Evolutionary conservation across 1,140 invertebrate genomes (phyloP), one percentile per base, ranked within the genome.

Genomic region (Drosophila bocqueti): DNA sequence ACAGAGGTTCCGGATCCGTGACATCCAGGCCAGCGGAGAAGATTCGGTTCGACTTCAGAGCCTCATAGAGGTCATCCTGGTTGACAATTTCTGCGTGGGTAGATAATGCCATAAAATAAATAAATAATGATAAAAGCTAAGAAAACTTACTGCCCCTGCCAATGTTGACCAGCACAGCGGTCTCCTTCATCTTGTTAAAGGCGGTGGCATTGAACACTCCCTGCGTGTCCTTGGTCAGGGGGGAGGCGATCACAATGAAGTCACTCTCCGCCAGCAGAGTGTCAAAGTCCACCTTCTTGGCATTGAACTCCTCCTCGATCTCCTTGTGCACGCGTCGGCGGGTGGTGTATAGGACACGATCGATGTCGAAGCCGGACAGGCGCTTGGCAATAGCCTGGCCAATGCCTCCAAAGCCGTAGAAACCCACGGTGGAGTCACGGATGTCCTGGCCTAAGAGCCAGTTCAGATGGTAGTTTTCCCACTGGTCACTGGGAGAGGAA

Each of bases 21-120:
- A 99, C 98, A 94, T 99, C 98, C 16, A 99, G 93, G 4, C 98
- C 98, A n/a, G 98, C 98, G 29, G 96, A 96, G 89, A 95, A 94
- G 68, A 99, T 98, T 69, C 94, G 94, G 29, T 95, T 94, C 50
- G 94, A 95, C 87, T 96, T 95, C 15, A 99, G 93, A 8, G 97
- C 98, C 79, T 96, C 94, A 68, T 97, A 95, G 38, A 99, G 93
- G 58, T 96, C 97, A 60, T 95, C 93, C 83, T 98, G 97, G 89
- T 98, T 95, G 1, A 98, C 96, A 55, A 97, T 94, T 69, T 94
- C 96, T 98, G 26, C 94, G 92, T 26, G 16, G 16, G 26, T 29
- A 7, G 31, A 52, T 11, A 18, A 54, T 76, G 69, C 2, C 94
- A 94, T 18, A 2, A 6, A 13, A 4, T 11, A 45, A 92, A 26